Evolutionary conservation across 2,113 vertebrate genomes (phyloP), one percentile per base, ranked within the genome.

Genomic region (Malurus alboscapulatus): DNA sequence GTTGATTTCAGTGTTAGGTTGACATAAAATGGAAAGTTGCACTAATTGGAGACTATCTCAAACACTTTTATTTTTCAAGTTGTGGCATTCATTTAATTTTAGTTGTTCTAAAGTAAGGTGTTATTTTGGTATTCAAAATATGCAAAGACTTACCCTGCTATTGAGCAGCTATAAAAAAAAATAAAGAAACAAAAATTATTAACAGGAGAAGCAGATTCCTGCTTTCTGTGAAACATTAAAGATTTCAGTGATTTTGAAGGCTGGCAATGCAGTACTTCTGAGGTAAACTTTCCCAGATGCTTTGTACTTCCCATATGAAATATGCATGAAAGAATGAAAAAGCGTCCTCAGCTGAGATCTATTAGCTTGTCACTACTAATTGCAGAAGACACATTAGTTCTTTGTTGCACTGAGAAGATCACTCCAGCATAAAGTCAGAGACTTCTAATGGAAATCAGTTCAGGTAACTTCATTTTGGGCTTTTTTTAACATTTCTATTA

Each of bases 291-390:
- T 71, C 55, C 44, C 1, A 71, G 34, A 20, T 50, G 3, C 34
- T 87, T 93, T 90, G 13, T 65, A 36, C 12, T 87, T 25, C 27
- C 12, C 16, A 5, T 40, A 72, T 73, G 40, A 92, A 88, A 80
- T 68, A 90, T 12, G 2, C 22, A 77, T 51, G 13, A 83, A 72
- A 79, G n/a, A n/a, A 44, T 25, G 36, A 32, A 53, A 29, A 40
- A 50, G 10, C 17, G 10, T 6, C 5, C 26, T 80, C 32, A 80
- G 14, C 36, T 57, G 71, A 51, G 27, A 51, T 74, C 55, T 71
- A 69, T 87, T 81, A 84, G 11, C 26, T 80, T 83, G 34, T 82
- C 81, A 59, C 9, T 67, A 24, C 75, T 84, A 82, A 81, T 57
- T 68, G 36, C 48, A 75, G 26, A 50, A 75, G 38, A 72, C 12